These are phyloP conservation scores for Mohoua ochrocephala DNA, from an alignment of 2,113 vertebrate genomes.

Conservation along the genomic window DNA sequence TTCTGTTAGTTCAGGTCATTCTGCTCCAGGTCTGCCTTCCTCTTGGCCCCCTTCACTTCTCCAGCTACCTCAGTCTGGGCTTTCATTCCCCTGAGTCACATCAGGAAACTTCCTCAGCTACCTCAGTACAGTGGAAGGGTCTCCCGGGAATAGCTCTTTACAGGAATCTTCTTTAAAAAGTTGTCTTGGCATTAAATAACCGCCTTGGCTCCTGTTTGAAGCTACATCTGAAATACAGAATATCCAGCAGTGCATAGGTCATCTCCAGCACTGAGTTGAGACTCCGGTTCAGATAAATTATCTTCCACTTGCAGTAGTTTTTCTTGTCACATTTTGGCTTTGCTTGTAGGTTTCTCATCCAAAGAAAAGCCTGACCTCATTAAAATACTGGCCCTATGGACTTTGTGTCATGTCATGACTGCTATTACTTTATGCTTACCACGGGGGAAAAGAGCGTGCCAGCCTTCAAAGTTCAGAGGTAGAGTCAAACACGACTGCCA, in stretches of 20 bases:
- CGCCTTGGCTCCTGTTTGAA: not conserved
- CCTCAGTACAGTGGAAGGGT: not conserved
- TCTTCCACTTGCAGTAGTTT: not conserved
- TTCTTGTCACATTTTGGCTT: constrained; percentile 7
- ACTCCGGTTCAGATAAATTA: not conserved
- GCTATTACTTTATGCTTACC: not conserved
- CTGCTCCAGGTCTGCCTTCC: not conserved
- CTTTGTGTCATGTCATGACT: not conserved
- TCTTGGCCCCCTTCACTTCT: not conserved
- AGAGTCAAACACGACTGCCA: not conserved
- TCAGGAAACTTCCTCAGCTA: not conserved
- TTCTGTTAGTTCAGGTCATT: not conserved
- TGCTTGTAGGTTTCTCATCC: not conserved
- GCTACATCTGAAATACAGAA: not conserved
- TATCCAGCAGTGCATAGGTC: not conserved
- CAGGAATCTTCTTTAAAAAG: not conserved
- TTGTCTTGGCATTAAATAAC: not conserved
- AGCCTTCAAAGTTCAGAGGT: not conserved
- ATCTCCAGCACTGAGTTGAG: not conserved
- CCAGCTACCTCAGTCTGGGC: not conserved
- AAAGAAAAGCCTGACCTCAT: not conserved
- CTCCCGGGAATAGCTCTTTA: not conserved
- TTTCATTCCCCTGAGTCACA: not conserved
- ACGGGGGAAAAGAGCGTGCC: not conserved
- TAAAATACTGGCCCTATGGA: not conserved